Evolutionary conservation across 2,888 invertebrate species (phyloP), one percentile per base, ranked within the genome.

Genomic region (Hydraecia micacea): DNA sequence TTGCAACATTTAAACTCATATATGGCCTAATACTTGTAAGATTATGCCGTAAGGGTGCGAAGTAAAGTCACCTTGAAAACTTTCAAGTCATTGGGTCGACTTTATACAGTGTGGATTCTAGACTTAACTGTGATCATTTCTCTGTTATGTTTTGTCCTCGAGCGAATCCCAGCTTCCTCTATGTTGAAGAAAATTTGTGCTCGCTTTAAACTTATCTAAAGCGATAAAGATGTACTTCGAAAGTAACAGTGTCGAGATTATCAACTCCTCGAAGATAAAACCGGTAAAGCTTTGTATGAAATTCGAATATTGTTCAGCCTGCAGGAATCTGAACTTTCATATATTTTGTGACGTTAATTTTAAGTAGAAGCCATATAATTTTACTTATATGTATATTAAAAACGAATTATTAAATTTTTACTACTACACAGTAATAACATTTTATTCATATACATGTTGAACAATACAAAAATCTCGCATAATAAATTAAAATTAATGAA

Each of bases 1-100:
- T 93, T 91, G 91, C 92, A 92, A 92, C 94, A 93, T 94, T 94
- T 93, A 92, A 93, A 93, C 90, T 93, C 89, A 89, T 90, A 89
- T 87, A 86, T 84, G 85, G 76, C 79, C 82, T 88, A 89, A 88
- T 90, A 87, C 82, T 81, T 85, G 84, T 83, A 86, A 76, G 84
- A 88, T 86, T 82, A 82, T 76, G 73, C 74, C 77, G 66, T 80
- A 60, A 79, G 63, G 65, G 67, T 73, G 81, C n/a, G 42, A 74
- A 78, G 76, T 73, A 80, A 83, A 79, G 75, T 74, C 73, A 78
- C 71, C 73, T 81, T 63, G 32, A 52, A 73, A 79, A 79, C 69
- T 80, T 73, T 9, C 25, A 62, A 81, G 62, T 82, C 73, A 81
- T 79, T 79, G 77, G 32, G 60, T 67, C 62, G 65, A 49, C 67